Evolutionary conservation across 2,888 invertebrate species (phyloP), one percentile per base, ranked within the genome.

Genomic region (Idaea straminata): DNA sequence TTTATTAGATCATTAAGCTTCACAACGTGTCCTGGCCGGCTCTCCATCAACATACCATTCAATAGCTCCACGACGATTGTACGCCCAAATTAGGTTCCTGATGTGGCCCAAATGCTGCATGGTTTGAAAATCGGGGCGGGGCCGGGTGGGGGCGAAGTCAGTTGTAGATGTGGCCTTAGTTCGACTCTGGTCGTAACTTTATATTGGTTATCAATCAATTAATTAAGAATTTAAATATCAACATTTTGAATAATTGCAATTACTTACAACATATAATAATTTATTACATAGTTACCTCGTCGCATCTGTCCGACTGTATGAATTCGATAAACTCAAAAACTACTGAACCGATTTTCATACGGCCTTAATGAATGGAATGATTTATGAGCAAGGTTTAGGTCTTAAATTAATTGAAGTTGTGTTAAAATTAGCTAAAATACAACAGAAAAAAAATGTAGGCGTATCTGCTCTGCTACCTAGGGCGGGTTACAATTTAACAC

Each of bases 1-100:
- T 86, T 86, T 85, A 86, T 87, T 86, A 83, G 79, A 82, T 84
- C 86, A 87, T 87, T 86, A 86, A 84, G 82, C 78, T 73, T 69
- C 73, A 71, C 76, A 77, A 77, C 82, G 83, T 83, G 83, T 83
- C 80, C 74, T 69, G 71, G 64, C 68, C 60, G 68, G 72, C 79
- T 72, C 79, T 83, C 82, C 78, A 81, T 86, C 85, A 83, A 82
- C 80, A 78, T 75, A 71, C 71, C 76, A 77, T 80, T 81, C 78
- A 83, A 75, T 75, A 75, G 70, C 70, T 66, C 67, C 67, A 64
- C 70, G 66, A 66, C 68, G 71, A 70, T 69, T 72, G 70, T 70
- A 64, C 69, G 65, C 64, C 63, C 61, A 66, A 69, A 78, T 75
- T 79, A 73, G 72, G 71, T 73, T 76, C 34, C 16, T 25, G 25